Evolutionary conservation across 2,888 invertebrate genomes (phyloP), one percentile per base, ranked within the genome.

Genomic region (Oscheius myriophilus): DNA sequence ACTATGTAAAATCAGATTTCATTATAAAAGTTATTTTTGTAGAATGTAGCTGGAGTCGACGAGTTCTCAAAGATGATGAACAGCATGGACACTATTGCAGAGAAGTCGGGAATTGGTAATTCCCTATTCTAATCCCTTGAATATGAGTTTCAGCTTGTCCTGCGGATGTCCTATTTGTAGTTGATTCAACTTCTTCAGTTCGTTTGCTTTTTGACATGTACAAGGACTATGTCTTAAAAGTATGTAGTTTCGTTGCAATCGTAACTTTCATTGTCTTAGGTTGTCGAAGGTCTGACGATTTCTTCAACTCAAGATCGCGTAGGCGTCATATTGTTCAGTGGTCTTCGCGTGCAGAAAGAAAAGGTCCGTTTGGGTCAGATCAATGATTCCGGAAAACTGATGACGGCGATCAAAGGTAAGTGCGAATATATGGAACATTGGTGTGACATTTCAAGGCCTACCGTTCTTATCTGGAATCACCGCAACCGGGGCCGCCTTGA

Each of bases 401-500:
- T 69, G 11, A 62, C 59, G 18, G 70, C 68, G 1, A 53, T 74
- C 9, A 69, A 72, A 49, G 42, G 74, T 74, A 18, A 53, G 70
- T 61, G 7, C 18, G 16, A 18, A 14, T 26, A 4, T 51, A 12
- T 14, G 26, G 42, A 49, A 59, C 49, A 57, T 23, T 45, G 43
- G 14, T 49, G n/a, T 46, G 49, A 26, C n/a, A 18, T 43, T 41
- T 63, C 52, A 63, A 63, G 77, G 65, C n/a, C 55, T 78, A 9
- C 77, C 77, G 6, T 78, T 78, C 64, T 75, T 75, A 62, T 71
- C 75, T 61, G 82, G 82, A 43, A 78, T 80, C 43, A 82, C 82
- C n/a, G 79, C 81, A n/a, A 81, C 80, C 41, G 82, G 82, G 39
- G 67, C 77, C 39, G 81, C 80, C 14, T 65, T 82, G 59, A 67